phyloP scores from a whole-genome alignment of 2,888 invertebrate genomes.

The Heliconius erato region DNA sequence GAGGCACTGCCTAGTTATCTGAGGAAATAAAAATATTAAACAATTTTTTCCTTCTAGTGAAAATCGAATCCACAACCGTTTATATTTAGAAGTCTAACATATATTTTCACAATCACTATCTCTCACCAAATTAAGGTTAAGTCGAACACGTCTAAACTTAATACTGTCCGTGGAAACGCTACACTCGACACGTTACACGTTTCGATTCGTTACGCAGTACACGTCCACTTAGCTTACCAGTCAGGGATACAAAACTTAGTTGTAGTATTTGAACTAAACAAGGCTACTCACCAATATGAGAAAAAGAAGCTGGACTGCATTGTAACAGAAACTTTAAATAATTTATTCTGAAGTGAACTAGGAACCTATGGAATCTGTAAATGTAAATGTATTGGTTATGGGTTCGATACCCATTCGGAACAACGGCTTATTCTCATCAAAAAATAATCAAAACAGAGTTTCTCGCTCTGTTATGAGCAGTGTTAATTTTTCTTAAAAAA shows the following conservation, averaged over 20 bases:
- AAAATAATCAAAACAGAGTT: too few relatives aligned
- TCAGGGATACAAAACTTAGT: conserved; percentile 16
- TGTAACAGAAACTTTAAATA: background rate
- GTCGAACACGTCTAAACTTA: background rate
- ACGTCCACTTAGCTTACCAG: conserved; percentile 9
- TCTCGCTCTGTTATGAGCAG: too few relatives aligned
- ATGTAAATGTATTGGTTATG: too few relatives aligned
- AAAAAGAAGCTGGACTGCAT: background rate
- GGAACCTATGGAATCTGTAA: too few relatives aligned
- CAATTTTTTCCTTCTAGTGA: too few relatives aligned
- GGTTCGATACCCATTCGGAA: too few relatives aligned
- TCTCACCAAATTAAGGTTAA: conserved; percentile 1
- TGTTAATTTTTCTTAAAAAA: too few relatives aligned
- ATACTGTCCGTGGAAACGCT: conserved; percentile 21
- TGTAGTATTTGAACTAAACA: background rate
- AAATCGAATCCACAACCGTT: too few relatives aligned
- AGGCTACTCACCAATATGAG: background rate
- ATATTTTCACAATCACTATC: background rate
- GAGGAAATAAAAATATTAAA: too few relatives aligned
- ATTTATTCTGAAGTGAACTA: background rate
- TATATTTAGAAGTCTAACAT: background rate
- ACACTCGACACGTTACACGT: conserved; percentile 16
- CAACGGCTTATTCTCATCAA: too few relatives aligned
- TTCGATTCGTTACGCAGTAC: conserved; percentile 25
- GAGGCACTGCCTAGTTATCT: too few relatives aligned